A percentile compares a stretch with the other conserved stretches of the same genome.
Evolutionary conservation across 2,888 invertebrate species (phyloP).

Genomic region (Melieria omissa): DNA sequence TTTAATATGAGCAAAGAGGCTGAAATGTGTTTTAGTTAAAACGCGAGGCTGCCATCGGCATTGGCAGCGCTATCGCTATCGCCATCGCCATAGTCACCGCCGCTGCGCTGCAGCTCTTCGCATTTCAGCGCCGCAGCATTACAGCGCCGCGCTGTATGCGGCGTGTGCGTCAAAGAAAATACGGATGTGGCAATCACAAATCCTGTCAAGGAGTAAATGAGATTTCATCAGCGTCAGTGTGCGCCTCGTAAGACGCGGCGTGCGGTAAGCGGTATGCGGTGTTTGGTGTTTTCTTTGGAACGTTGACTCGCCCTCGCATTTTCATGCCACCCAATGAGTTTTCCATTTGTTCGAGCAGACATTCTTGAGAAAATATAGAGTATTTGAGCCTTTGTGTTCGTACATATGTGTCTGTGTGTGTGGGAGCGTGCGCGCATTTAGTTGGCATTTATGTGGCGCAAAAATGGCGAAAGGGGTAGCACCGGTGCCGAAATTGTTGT

Average conservation of each 20-base stretch:
- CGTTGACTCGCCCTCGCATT: neutral
- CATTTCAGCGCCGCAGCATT: conserved; percentile 15
- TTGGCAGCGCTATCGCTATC: neutral
- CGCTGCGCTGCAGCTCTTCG: neutral
- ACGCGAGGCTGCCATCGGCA: neutral
- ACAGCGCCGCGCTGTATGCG: neutral
- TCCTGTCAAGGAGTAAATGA: conserved; percentile 62
- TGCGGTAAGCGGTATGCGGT: too few relatives aligned
- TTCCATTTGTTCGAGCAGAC: conserved; percentile 30
- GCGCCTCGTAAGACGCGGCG: neutral
- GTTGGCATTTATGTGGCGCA: neutral
- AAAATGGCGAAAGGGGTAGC: conserved; percentile 5
- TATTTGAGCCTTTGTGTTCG: neutral
- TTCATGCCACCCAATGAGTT: conserved; percentile 33
- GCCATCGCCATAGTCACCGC: neutral
- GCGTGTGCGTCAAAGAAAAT: conserved; percentile 37
- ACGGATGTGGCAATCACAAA: conserved; percentile 64
- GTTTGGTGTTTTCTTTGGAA: conserved; percentile 24
- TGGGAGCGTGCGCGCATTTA: neutral
- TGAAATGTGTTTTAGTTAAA: conserved; percentile 31
- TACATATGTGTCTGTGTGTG: neutral
- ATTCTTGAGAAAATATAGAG: conserved; percentile 34
- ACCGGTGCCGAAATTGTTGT: neutral
- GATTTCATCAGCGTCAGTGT: conserved; percentile 56
- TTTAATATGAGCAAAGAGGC: neutral